These are phyloP conservation scores for Panagrolaimus sp. DNA, from an alignment of 1,140 invertebrate genomes.

Conservation along the genomic window DNA sequence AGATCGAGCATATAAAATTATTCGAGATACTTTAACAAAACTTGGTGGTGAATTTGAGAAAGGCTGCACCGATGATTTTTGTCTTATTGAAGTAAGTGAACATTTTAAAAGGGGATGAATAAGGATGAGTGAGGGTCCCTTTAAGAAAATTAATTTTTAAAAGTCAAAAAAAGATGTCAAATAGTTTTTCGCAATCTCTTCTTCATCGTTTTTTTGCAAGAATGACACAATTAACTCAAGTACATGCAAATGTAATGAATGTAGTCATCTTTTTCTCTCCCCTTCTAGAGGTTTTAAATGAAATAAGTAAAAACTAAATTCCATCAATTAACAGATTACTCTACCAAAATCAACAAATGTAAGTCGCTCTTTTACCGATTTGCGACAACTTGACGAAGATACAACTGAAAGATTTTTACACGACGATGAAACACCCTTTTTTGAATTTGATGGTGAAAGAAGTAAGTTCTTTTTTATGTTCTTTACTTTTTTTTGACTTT, in stretches of 20 bases:
- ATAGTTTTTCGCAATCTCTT: no score
- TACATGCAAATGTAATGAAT: no score
- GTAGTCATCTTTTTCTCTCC: neutral
- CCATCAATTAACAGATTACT: conserved; percentile 16
- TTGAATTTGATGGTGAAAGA: neutral
- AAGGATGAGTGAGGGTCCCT: no score
- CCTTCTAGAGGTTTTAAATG: neutral
- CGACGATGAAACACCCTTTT: conserved; percentile 5
- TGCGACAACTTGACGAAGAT: neutral
- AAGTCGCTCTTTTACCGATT: conserved; percentile 3
- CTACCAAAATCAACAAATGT: neutral
- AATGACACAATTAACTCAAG: no score
- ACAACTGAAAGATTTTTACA: neutral
- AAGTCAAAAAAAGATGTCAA: no score
- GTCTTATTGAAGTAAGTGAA: conserved; percentile 76
- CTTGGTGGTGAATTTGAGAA: conserved; percentile 75
- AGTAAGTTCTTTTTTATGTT: neutral
- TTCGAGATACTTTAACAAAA: conserved; percentile 94
- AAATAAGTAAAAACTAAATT: neutral
- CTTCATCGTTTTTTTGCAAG: no score
- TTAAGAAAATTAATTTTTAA: no score
- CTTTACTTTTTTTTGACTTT: no score
- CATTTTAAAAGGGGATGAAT: no score
- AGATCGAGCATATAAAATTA: conserved; percentile 82
- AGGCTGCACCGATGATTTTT: conserved; percentile 81